These are phyloP conservation scores for Drosophila siamana DNA, from an alignment of 2,888 invertebrate genomes.

Conservation along the genomic window DNA sequence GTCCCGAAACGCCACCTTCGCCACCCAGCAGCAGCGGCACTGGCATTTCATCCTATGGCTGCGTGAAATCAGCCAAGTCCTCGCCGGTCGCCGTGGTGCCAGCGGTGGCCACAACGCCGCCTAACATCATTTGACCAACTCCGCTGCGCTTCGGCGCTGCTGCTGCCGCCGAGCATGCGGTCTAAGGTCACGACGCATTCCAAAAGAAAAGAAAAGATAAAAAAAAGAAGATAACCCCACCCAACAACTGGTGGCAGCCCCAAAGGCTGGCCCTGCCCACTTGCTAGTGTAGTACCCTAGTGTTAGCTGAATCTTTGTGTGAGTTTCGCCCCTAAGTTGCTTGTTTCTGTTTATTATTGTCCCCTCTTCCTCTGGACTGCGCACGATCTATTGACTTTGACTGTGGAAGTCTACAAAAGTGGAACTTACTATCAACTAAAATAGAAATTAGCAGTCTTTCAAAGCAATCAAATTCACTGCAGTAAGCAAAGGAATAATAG, in stretches of 20 bases:
- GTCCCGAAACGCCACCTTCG: constrained; percentile 85
- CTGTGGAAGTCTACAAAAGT: not conserved
- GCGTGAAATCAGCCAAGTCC: constrained; percentile 84
- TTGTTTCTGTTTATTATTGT: constrained; percentile 22
- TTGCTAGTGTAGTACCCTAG: constrained; percentile 62
- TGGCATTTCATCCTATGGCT: constrained; percentile 83
- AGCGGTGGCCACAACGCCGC: constrained; percentile 74
- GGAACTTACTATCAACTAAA: no score
- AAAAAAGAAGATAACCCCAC: not conserved
- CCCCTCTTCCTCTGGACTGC: constrained; percentile 16
- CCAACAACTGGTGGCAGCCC: constrained; percentile 33
- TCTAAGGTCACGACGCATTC: constrained; percentile 55
- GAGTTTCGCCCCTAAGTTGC: constrained; percentile 37
- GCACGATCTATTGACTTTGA: constrained; percentile 41
- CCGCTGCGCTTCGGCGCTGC: constrained; percentile 85
- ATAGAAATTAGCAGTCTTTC: no score
- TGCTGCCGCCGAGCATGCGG: constrained; percentile 83
- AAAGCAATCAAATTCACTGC: no score
- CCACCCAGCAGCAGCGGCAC: constrained; percentile 84
- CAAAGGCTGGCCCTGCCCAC: constrained; percentile 19
- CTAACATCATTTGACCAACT: constrained; percentile 86
- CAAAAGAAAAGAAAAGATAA: not conserved
- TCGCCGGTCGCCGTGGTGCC: constrained; percentile 79
- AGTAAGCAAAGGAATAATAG: no score
- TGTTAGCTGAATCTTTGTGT: constrained; percentile 57